Evolutionary conservation across 2,113 vertebrate genomes (phyloP), one percentile per base, ranked within the genome.

Genomic region (Procavia capensis): DNA sequence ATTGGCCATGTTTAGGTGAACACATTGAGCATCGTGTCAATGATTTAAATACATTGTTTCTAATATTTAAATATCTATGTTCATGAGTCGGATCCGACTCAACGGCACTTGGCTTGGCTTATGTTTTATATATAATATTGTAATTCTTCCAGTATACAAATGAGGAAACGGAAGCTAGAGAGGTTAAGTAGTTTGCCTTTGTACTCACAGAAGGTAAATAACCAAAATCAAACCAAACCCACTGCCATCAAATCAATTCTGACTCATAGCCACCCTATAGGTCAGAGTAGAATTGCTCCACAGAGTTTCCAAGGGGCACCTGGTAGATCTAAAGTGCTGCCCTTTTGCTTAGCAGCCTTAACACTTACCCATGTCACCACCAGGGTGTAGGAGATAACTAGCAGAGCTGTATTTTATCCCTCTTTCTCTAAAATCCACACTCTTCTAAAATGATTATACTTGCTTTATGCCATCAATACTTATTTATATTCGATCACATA

Each of bases 31-130:
- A 87, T 19, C 16, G 47, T 93, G 29, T 45, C 27, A 78, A 72
- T 6, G 36, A 5, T 70, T 25, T 70, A 76, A 3, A 75, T 43
- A 85, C 89, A 17, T 81, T 70, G 54, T 87, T 95, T 92, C 36
- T 66, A 90, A 45, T 87, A 95, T 84, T 95, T 78, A 92, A 86
- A 16, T 61, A 91, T 68, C 43, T 85, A 63, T 70, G 39, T n/a
- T n/a, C n/a, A n/a, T n/a, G n/a, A n/a, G n/a, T n/a, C n/a, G n/a
- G 47, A 50, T 9, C 13, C 47, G 47, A 50, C 47, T 50, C 47
- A 13, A 50, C 47, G 47, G 47, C 47, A 50, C 47, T 50, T 6
- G 47, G 47, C 13, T 50, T n/a, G n/a, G n/a, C n/a, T n/a, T n/a
- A n/a, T n/a, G n/a, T n/a, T n/a, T n/a, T n/a, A n/a, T 85, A 66